phyloP scores from a whole-genome alignment of 2,797 vertebrate genomes.

The Danionella dracula region DNA sequence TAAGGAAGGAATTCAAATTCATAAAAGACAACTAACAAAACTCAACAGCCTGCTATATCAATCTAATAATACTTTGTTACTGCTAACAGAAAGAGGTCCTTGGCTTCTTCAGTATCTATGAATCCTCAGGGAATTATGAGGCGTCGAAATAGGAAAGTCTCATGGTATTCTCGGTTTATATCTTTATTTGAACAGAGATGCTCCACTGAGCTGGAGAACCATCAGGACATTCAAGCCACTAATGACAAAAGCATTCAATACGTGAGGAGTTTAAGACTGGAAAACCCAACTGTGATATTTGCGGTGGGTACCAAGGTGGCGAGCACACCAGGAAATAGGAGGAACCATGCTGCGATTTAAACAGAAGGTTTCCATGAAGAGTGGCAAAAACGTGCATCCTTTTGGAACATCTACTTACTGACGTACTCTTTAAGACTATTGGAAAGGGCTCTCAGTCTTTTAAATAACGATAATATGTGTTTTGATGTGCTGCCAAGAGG shows the following conservation, averaged over 20 bases:
- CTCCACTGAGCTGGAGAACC: slow-evolving; percentile 1
- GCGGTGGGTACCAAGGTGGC: slow-evolving; percentile 18
- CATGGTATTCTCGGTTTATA: not conserved
- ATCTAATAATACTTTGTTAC: too few species aligned
- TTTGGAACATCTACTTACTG: not conserved
- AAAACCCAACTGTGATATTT: slow-evolving; percentile 22
- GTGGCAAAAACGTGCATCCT: not conserved
- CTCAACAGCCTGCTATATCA: too few species aligned
- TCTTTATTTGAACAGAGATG: slow-evolving; percentile 30
- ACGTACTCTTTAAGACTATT: not conserved
- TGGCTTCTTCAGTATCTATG: too few species aligned
- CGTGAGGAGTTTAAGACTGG: slow-evolving; percentile 10
- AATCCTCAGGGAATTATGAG: not conserved
- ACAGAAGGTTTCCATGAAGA: slow-evolving; percentile 9
- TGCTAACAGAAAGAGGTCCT: too few species aligned
- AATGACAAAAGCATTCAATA: slow-evolving; percentile 37
- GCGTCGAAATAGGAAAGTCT: slow-evolving; percentile 3
- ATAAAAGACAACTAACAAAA: too few species aligned
- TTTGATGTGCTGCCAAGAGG: not conserved
- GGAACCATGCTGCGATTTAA: not conserved
- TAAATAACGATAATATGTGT: not conserved
- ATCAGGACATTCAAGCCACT: slow-evolving; percentile 22
- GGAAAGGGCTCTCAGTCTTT: not conserved
- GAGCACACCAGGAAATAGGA: not conserved
- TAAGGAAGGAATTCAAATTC: too few species aligned